A percentile compares a stretch with the other conserved stretches of the same genome.
Conservation (phyloP, 2,797 vertebrate species). For the Loris lydekkerianus region DNA sequence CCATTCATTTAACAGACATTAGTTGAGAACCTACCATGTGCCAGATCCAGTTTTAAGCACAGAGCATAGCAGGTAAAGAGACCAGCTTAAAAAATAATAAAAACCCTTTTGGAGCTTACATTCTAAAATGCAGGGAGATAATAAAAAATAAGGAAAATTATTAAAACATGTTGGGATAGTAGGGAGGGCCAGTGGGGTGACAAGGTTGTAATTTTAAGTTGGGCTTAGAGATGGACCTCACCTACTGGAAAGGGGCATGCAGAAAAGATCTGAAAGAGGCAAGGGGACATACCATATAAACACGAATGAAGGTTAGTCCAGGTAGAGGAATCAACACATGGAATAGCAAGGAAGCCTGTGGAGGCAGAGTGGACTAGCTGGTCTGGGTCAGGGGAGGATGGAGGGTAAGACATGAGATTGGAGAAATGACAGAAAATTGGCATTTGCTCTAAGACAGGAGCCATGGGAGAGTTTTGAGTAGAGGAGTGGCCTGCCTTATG, state of each 20-base stretch:
- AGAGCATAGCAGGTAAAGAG: neutral
- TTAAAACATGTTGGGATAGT: neutral
- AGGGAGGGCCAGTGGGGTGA: neutral
- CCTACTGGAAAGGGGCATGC: neutral
- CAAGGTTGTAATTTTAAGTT: neutral
- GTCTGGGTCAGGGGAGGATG: neutral
- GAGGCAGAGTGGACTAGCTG: neutral
- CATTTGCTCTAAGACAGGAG: slow-evolving; percentile 5
- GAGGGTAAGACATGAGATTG: neutral
- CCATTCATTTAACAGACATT: neutral
- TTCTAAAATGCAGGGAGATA: neutral
- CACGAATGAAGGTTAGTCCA: neutral
- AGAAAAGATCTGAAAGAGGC: neutral
- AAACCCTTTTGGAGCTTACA: neutral
- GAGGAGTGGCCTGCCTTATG: neutral
- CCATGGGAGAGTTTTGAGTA: neutral
- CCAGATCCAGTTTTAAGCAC: neutral
- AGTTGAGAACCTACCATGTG: neutral
- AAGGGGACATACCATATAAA: neutral
- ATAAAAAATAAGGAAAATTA: slow-evolving; percentile 6
- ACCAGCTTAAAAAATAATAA: neutral
- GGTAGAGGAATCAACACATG: neutral
- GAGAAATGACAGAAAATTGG: slow-evolving; percentile 18
- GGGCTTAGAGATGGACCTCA: slow-evolving; percentile 2
- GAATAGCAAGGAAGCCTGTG: neutral